phyloP scores from a whole-genome alignment of 2,113 vertebrate genomes.

The Nyctibius bracteatus region DNA sequence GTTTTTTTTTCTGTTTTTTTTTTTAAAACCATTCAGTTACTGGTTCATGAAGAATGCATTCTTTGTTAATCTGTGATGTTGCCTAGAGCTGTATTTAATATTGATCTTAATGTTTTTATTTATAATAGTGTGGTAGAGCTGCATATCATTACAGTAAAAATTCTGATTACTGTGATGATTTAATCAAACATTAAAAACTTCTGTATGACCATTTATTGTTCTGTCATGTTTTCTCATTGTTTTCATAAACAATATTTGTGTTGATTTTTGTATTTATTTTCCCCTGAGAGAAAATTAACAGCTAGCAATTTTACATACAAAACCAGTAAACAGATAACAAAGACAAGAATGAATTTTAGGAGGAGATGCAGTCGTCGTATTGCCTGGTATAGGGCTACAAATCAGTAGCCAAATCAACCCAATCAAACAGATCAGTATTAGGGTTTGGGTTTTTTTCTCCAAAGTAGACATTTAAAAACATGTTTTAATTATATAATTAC shows the following conservation, averaged over 20 bases:
- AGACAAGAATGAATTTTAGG: not conserved
- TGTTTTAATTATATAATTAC: not conserved
- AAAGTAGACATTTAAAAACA: not conserved
- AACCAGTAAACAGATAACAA: not conserved
- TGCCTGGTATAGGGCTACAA: not conserved
- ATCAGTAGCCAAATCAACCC: not conserved
- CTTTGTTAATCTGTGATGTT: slow-evolving; percentile 84
- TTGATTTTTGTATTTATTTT: not conserved
- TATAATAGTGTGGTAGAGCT: slow-evolving; percentile 89
- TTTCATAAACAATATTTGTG: not conserved
- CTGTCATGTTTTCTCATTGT: not conserved
- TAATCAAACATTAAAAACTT: slow-evolving; percentile 84
- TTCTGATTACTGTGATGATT: slow-evolving; percentile 85
- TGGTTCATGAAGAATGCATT: slow-evolving; percentile 77
- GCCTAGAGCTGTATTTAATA: slow-evolving; percentile 87
- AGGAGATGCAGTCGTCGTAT: not conserved
- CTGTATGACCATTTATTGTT: slow-evolving; percentile 66
- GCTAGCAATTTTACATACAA: not conserved
- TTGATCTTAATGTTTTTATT: slow-evolving; percentile 85
- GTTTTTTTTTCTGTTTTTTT: not conserved
- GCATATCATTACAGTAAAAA: slow-evolving; percentile 85
- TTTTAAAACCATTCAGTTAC: slow-evolving; percentile 60
- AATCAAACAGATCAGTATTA: too few species aligned
- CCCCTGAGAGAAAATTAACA: not conserved
- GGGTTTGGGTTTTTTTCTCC: not conserved